phyloP scores from a whole-genome alignment of 2,113 vertebrate species.

The Rhynchopsitta pachyrhyncha region DNA sequence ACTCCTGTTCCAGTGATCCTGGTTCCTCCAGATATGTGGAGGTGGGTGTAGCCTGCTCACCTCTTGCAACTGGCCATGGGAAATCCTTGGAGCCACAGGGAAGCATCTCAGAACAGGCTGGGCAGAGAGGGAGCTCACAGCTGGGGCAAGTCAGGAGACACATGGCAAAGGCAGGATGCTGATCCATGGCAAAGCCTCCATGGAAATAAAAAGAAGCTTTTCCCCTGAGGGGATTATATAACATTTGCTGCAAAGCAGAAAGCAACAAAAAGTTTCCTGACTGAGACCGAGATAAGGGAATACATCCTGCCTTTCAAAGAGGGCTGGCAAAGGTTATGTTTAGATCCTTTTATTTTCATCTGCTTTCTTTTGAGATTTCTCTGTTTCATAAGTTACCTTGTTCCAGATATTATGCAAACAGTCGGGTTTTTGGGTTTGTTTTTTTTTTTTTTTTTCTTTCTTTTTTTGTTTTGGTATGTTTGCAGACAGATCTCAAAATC shows the following conservation, averaged over 20 bases:
- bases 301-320: neutral
- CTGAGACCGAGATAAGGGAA: neutral
- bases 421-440: too few relatives aligned
- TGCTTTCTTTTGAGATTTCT: neutral
- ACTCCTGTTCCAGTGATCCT: neutral
- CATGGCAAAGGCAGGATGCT: neutral
- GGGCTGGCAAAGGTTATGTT: neutral
- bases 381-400: neutral
- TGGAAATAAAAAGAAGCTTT: neutral
- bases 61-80: fast-evolving
- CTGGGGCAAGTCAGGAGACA: neutral
- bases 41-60: neutral
- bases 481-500: neutral
- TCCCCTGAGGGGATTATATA: neutral
- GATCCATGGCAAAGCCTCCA: neutral
- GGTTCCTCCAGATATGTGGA: neutral
- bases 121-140: neutral
- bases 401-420: neutral
- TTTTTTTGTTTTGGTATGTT: neutral
- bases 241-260: neutral
- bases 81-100: neutral
- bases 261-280: neutral
- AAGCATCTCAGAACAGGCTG: neutral
- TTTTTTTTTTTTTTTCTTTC: neutral
- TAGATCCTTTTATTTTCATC: neutral